These are phyloP conservation scores for Amblyjoppa fuscipennis DNA, from an alignment of 2,888 invertebrate species.

Conservation along the genomic window DNA sequence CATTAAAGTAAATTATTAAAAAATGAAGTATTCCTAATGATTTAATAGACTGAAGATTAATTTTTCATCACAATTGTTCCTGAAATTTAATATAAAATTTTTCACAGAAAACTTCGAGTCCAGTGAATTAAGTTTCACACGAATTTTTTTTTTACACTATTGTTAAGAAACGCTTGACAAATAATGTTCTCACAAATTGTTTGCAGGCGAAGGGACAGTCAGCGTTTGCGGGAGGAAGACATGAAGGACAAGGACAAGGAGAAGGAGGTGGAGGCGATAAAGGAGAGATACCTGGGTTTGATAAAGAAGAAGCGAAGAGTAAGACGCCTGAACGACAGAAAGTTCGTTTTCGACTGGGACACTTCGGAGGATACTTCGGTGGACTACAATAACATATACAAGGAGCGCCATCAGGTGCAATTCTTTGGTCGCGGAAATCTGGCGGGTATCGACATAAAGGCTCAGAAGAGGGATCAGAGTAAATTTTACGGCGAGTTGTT, in stretches of 20 bases:
- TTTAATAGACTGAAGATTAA: too few relatives aligned
- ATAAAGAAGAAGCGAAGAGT: constrained; percentile 97
- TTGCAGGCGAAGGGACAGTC: constrained; percentile 81
- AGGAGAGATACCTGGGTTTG: constrained; percentile 97
- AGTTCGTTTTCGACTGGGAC: constrained; percentile 99
- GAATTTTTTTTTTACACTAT: too few relatives aligned
- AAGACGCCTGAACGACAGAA: constrained; percentile 97
- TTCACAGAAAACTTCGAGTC: too few relatives aligned
- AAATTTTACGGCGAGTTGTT: constrained; percentile 98
- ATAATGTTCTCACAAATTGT: constrained; percentile 7
- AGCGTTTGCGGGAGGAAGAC: constrained; percentile 86
- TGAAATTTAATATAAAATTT: too few relatives aligned
- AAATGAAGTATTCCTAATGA: too few relatives aligned
- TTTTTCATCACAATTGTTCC: too few relatives aligned
- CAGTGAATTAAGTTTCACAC: too few relatives aligned
- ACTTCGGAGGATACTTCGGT: constrained; percentile 99
- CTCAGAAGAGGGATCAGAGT: constrained; percentile 97
- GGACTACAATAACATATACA: constrained; percentile 98
- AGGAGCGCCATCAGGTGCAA: constrained; percentile 98
- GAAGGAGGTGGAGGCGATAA: constrained; percentile 97
- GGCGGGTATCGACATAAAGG: constrained; percentile 99
- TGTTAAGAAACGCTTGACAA: too few relatives aligned
- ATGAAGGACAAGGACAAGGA: constrained; percentile 94
- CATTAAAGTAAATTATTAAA: too few relatives aligned
- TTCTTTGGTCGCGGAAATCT: constrained; percentile 99